phyloP scores from a whole-genome alignment of 1,140 invertebrate species.

The Helicorthomorpha holstii region DNA sequence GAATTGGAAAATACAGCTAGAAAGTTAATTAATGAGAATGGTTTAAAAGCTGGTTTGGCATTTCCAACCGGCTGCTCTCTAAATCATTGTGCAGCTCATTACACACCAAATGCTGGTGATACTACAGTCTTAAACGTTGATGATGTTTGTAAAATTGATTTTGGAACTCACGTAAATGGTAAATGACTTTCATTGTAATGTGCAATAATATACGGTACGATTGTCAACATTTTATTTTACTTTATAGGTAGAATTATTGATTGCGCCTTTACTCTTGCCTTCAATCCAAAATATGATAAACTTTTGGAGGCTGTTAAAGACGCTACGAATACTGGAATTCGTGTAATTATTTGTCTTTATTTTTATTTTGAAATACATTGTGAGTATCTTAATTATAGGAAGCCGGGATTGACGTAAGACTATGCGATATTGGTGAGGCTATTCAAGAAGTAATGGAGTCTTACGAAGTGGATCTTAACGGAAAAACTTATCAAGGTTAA shows the following conservation, averaged over 20 bases:
- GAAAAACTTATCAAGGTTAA: constrained; percentile 70
- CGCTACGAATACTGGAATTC: constrained; percentile 95
- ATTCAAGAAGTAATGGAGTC: constrained; percentile 99
- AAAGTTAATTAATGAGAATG: constrained; percentile 84
- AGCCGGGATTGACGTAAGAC: constrained; percentile 89
- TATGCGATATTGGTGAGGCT: constrained; percentile 93
- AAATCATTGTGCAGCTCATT: constrained; percentile 98
- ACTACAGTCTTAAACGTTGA: constrained; percentile 83
- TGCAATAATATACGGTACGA: neutral
- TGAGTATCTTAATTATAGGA: constrained; percentile 26
- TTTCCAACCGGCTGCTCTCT: constrained; percentile 98
- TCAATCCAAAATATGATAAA: constrained; percentile 93
- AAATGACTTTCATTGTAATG: constrained; percentile 7
- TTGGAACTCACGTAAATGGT: constrained; percentile 97
- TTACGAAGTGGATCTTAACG: constrained; percentile 95
- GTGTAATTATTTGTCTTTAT: constrained; percentile 24
- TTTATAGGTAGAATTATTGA: constrained; percentile 74
- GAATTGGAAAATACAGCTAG: constrained; percentile 83
- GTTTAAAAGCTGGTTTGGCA: constrained; percentile 86
- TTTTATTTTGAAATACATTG: neutral
- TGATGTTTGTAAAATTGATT: constrained; percentile 99
- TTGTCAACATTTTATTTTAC: neutral
- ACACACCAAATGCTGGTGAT: constrained; percentile 97
- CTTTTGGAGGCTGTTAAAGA: constrained; percentile 90
- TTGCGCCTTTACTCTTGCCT: constrained; percentile 94